Evolutionary conservation across 2,888 invertebrate genomes (phyloP), one percentile per base, ranked within the genome.

Genomic region (Oligia fasciuncula): DNA sequence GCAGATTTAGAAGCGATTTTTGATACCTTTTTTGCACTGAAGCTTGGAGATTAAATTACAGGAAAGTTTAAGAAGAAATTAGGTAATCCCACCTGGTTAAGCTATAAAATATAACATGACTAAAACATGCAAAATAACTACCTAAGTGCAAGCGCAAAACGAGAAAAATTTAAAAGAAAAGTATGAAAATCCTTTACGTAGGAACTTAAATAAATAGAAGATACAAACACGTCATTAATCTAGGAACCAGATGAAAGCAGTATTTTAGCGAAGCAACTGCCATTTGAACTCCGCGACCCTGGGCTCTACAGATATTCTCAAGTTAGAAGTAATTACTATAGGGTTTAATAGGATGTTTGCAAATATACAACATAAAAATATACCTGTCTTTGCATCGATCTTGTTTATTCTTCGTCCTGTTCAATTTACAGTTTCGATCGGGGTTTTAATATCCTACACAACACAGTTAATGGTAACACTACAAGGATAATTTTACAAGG

Each of bases 1-100:
- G 74, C 85, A 89, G 90, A 91, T 88, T 85, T 83, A 72, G 75
- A 77, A 78, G 71, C 46, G 40, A 83, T 80, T 88, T 83, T 80
- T 81, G 68, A 78, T 75, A 77, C 60, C 69, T 71, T 73, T 70
- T 73, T 63, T 60, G 23, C 9, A 43, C 4, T 62, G 6, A 72
- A n/a, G 11, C 19, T 65, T 72, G 0, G 9, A 19, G 29, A 68
- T 51, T n/a, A 62, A 57, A 57, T 40, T 4, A 40, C 6, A 1
- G 23, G 17, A 4, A 0, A 0, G 2, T 67, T 67, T 11, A 29
- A 35, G 0, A 11, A 1, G 6, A 79, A 35, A 13, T 54, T 9
- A 40, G 14, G 1, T 4, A 19, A 54, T n/a, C 73, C 0, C 3
- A 40, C n/a, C 0, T 19, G 0, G n/a, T n/a, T 70, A 70, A 14